Conservation (phyloP, 2,888 invertebrate genomes). For the Macrosoma leucophasiata region DNA sequence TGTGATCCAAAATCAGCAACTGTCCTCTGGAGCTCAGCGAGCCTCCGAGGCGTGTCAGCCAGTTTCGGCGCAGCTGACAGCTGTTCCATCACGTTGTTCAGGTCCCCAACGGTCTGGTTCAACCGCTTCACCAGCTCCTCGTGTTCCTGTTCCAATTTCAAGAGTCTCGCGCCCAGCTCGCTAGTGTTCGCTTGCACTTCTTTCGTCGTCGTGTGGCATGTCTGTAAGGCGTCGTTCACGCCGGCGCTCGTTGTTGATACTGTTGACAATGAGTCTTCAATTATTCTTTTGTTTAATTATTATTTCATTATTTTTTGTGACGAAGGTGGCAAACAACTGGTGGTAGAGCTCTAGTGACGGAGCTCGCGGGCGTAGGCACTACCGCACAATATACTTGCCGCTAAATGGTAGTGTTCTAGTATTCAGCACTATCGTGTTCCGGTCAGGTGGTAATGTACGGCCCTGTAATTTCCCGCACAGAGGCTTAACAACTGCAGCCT, state of each 20-base stretch:
- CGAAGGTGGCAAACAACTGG: too few species aligned
- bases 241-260: slow-evolving; percentile 81
- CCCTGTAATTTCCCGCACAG: too few species aligned
- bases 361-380: too few species aligned
- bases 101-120: slow-evolving; percentile 59
- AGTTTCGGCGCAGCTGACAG: slow-evolving; percentile 76
- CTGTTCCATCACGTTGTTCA: slow-evolving; percentile 74
- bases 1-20: slow-evolving; percentile 78
- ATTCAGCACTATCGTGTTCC: too few species aligned
- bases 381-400: too few species aligned
- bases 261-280: slow-evolving; percentile 36
- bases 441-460: too few species aligned
- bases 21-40: slow-evolving; percentile 71
- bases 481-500: too few species aligned
- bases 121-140: slow-evolving; percentile 48
- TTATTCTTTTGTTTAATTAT: neutral
- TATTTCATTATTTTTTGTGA: too few species aligned
- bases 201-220: slow-evolving; percentile 81
- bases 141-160: slow-evolving; percentile 74
- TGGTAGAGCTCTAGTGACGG: too few species aligned
- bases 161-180: slow-evolving; percentile 73
- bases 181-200: slow-evolving; percentile 81
- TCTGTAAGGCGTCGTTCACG: slow-evolving; percentile 81
- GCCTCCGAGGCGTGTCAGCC: slow-evolving; percentile 73
- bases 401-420: too few species aligned